Base-by-base conservation (phyloP, 2,113 vertebrate genomes). In the Dissostichus mawsoni region DNA sequence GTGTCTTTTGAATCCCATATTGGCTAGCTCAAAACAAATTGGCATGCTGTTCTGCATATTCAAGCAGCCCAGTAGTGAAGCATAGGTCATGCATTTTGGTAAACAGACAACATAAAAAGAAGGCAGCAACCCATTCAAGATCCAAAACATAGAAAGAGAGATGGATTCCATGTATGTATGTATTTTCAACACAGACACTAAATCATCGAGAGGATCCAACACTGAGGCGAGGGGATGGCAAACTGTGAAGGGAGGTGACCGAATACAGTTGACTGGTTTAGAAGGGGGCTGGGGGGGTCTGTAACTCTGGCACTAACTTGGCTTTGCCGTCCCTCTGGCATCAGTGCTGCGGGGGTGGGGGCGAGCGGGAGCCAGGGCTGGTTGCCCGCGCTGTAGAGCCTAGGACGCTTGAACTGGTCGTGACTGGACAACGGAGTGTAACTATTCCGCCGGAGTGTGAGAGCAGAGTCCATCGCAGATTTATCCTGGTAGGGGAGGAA, bases 341-440 rank as follows among this genome's bases (percentile, higher is more conserved):
- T 90, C 93, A 96, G 92, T 84, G 95, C 93, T 23, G 95, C 95
- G 16, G 94, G 94, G 74, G 94, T 94, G 69, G 94, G 93, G 10
- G 92, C 91, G 70, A 94, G 94, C 76, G 94, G 96, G 17, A 94
- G 92, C 91, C 94, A 96, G 77, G 97, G 96, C 81, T 95, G 94
- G 95, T 97, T 98, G 89, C 97, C 98, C 33, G 96, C 95, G 84
- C 97, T 98, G 97, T 97, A 97, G 92, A 97, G 98, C 88, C 97
- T 93, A 17, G 96, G 97, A 56, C 96, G 97, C 94, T 96, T 96
- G 90, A 96, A 90, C 88, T 94, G 95, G 94, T 97, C 96, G 73
- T 95, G 95, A 94, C 97, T 96, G 95, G 96, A 97, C 94, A 98
- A 93, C 18, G 96, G 97, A 11, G 97, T 98, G 89, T 98, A 97